phyloP scores from a whole-genome alignment of 2,888 invertebrate species.

The Drepana falcataria region DNA sequence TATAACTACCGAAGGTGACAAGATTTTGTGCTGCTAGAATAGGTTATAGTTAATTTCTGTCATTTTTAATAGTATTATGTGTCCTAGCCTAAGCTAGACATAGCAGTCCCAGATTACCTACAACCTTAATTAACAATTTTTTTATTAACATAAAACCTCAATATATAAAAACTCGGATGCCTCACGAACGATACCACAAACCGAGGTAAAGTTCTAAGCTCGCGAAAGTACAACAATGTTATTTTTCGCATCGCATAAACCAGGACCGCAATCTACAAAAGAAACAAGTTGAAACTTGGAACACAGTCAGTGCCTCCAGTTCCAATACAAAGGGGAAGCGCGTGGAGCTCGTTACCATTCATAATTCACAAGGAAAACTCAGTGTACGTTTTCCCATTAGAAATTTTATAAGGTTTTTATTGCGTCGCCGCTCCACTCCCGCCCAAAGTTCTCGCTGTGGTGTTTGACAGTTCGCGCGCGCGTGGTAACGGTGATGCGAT shows the following conservation, averaged over 20 bases:
- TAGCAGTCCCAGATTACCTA: no score
- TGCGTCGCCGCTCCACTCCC: conserved; percentile 41
- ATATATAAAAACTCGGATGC: conserved; percentile 4
- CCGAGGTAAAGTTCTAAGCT: conserved; percentile 27
- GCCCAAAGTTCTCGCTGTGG: conserved; percentile 49
- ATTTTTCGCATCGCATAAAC: conserved; percentile 53
- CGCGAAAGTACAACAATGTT: conserved; percentile 54
- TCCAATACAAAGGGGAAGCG: conserved; percentile 44
- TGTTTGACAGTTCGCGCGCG: conserved; percentile 41
- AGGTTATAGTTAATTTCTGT: no score
- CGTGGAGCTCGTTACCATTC: conserved; percentile 71
- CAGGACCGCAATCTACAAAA: conserved; percentile 62
- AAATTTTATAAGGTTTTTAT: conserved; percentile 78
- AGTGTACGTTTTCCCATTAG: conserved; percentile 76
- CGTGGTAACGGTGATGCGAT: conserved; percentile 30
- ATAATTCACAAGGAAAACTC: conserved; percentile 75
- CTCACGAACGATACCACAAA: conserved; percentile 17
- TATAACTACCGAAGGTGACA: no score
- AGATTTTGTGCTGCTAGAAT: no score
- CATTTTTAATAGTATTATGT: no score
- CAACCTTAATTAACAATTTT: no score
- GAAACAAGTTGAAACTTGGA: conserved; percentile 64
- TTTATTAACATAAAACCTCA: no score
- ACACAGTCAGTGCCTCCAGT: conserved; percentile 23
- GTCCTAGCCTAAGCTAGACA: no score